Base-by-base conservation (phyloP, 2,888 invertebrate species). In the Vanessa cardui region DNA sequence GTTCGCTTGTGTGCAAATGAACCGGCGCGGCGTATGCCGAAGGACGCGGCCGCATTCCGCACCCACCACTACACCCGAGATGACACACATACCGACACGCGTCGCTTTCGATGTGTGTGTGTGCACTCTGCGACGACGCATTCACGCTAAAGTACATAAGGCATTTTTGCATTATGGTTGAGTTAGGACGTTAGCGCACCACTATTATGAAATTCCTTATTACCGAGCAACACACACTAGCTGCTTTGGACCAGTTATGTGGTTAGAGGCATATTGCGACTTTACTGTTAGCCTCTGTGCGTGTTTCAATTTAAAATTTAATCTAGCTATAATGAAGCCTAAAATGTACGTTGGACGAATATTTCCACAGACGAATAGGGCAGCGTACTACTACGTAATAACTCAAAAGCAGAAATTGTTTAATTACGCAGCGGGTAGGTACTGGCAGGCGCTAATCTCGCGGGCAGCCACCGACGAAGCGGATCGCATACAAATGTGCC, bases 11-110 rank as follows among this genome's bases (percentile, higher is more conserved):
- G 89, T 90, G 92, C 90, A 90, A 90, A 90, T 90, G 90, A 89
- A 86, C 84, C 85, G 85, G 80, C 83, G 83, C 83, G 82, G 80
- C 85, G 88, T 87, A 87, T 86, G 86, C 80, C 89, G 91, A 92
- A 92, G 92, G 92, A 92, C 92, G 90, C 85, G 91, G 85, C 90
- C 92, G 91, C 92, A 92, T 92, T 92, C 92, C 92, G 77, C 80
- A 76, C 81, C 84, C 86, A 86, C 88, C 80, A 85, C 83, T 80
- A 86, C 88, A 86, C 75, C 74, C 81, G 82, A 84, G 84, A 85
- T 86, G 89, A 83, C 89, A 87, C 85, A 89, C 88, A 90, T 90
- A 89, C 87, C 86, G 75, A 84, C 85, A 84, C 84, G 87, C 83
- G 77, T 76, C 69, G 72, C 68, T 72, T 69, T 73, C 4, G 12